Conservation (phyloP, 2,113 vertebrate genomes). For the Bufo gargarizans region DNA sequence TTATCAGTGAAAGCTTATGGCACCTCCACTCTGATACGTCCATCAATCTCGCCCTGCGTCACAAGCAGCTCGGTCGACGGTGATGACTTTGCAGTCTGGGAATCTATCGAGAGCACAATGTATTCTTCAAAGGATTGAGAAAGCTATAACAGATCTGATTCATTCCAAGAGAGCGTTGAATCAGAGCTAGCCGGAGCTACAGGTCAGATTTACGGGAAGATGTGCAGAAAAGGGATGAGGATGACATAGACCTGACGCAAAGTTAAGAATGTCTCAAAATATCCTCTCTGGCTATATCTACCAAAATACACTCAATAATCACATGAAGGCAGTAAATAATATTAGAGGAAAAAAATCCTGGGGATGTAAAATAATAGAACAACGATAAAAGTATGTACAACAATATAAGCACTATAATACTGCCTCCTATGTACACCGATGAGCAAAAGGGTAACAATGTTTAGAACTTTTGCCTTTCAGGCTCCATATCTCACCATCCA, state of each 20-base stretch:
- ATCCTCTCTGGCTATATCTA: not conserved
- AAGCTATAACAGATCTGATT: constrained; percentile 39
- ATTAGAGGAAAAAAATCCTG: no score
- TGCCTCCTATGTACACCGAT: no score
- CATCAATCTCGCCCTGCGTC: constrained; percentile 50
- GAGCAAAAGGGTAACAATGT: no score
- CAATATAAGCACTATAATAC: no score
- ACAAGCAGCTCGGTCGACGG: not conserved
- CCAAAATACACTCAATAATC: not conserved
- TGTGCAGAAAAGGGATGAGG: not conserved
- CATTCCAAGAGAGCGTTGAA: not conserved
- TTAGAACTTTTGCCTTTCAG: no score
- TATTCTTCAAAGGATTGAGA: constrained; percentile 32
- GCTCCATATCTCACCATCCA: no score
- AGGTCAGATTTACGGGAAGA: not conserved
- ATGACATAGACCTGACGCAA: not conserved
- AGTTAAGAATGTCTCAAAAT: not conserved
- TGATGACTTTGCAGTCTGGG: constrained; percentile 48
- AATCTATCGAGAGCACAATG: constrained; percentile 40
- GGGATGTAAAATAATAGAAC: no score
- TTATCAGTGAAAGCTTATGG: constrained; percentile 35
- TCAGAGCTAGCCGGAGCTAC: not conserved
- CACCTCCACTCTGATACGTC: constrained; percentile 35
- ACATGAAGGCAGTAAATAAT: no score
- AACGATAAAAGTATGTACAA: no score